Percentiles rank a stretch among this genome's conserved stretches.
These are phyloP conservation scores for Temnopleurus reevesii DNA, from an alignment of 53 echinoderm and acorn worm genomes.

Conservation along the genomic window DNA sequence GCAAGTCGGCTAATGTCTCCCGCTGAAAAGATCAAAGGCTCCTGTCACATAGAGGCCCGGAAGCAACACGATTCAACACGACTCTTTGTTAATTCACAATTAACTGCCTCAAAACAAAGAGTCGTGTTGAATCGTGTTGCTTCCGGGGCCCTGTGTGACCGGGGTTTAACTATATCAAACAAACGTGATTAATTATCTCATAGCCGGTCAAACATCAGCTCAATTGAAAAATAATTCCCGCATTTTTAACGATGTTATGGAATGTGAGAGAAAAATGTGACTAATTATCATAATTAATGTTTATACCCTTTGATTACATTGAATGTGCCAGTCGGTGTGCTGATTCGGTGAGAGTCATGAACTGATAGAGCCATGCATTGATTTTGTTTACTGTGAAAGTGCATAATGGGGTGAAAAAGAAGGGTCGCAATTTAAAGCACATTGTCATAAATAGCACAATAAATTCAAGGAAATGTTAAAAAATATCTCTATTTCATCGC, in stretches of 20 bases:
- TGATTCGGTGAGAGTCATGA: neutral
- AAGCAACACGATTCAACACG: too few relatives aligned
- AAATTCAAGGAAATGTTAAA: too few relatives aligned
- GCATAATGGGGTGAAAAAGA: neutral
- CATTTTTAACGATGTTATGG: neutral
- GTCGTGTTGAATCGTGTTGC: too few relatives aligned
- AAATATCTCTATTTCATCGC: too few relatives aligned
- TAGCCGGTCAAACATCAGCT: neutral
- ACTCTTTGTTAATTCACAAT: too few relatives aligned
- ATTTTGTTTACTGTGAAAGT: neutral
- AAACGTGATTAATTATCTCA: neutral
- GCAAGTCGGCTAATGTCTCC: neutral
- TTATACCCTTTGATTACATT: neutral
- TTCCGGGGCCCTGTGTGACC: too few relatives aligned
- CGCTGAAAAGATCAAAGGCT: too few relatives aligned
- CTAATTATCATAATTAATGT: neutral
- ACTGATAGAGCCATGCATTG: neutral
- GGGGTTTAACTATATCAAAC: neutral
- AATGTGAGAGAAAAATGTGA: neutral
- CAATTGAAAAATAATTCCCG: neutral
- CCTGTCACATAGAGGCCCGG: too few relatives aligned
- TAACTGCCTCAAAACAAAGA: too few relatives aligned
- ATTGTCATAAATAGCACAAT: too few relatives aligned
- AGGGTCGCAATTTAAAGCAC: too few relatives aligned
- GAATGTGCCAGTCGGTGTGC: neutral